Percentiles rank a stretch among this genome's conserved stretches.
These are phyloP conservation scores for Amblyteles armatorius DNA, from an alignment of 2,888 invertebrate species.

Conservation along the genomic window DNA sequence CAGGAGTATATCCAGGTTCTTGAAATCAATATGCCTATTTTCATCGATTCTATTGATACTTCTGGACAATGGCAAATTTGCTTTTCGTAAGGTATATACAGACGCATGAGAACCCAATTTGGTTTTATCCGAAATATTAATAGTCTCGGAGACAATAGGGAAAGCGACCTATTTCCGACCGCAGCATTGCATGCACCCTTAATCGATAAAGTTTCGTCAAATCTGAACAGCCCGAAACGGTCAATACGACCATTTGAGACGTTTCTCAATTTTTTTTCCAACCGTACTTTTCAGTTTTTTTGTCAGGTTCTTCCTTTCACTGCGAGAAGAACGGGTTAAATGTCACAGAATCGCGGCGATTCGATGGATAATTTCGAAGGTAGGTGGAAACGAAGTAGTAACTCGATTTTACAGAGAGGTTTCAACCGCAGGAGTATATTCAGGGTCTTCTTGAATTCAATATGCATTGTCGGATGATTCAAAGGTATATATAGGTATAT, in stretches of 20 bases:
- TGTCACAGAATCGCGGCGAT: background rate
- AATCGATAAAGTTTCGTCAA: no score
- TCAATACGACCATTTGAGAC: no score
- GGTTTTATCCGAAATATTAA: no score
- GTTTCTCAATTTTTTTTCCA: background rate
- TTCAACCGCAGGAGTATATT: slow-evolving; percentile 10
- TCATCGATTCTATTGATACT: no score
- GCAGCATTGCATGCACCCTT: no score
- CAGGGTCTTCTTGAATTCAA: slow-evolving; percentile 75
- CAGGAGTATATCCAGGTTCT: slow-evolving; percentile 12
- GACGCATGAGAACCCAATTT: no score
- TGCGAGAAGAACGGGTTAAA: background rate
- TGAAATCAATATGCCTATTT: background rate
- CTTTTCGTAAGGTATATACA: no score
- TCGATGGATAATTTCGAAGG: background rate
- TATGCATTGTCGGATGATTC: slow-evolving; percentile 80
- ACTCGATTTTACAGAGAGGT: slow-evolving; percentile 28
- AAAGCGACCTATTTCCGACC: no score
- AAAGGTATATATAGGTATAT: slow-evolving; percentile 64
- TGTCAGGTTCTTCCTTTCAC: background rate
- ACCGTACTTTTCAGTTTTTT: background rate
- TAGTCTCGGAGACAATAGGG: no score
- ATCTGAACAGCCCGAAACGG: no score
- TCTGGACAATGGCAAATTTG: no score
- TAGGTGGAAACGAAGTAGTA: background rate